Percentiles rank a stretch among this genome's conserved stretches.
phyloP scores from a whole-genome alignment of 2,797 vertebrate genomes.

The Danio albolineatus region DNA sequence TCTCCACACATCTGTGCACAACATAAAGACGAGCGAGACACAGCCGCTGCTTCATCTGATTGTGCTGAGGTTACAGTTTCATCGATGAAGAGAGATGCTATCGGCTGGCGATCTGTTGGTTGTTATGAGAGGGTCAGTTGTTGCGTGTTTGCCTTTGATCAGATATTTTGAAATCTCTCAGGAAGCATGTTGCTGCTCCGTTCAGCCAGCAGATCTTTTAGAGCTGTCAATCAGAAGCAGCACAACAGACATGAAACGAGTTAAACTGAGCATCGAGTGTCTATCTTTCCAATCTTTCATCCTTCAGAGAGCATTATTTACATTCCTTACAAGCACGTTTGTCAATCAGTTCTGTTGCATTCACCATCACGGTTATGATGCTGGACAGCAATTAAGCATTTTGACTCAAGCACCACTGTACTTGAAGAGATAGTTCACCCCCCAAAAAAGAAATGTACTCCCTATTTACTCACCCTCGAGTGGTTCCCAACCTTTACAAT shows the following conservation, averaged over 20 bases:
- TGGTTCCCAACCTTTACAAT: no score
- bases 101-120: conserved; percentile 32
- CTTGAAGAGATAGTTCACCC: no score
- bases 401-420: no score
- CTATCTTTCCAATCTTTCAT: conserved; percentile 56
- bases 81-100: conserved; percentile 64
- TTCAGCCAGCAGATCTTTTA: conserved; percentile 62
- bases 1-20: conserved; percentile 70
- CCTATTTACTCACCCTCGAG: no score
- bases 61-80: conserved; percentile 67
- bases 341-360: neutral
- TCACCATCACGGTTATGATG: neutral
- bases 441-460: no score
- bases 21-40: neutral
- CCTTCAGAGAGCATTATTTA: conserved; percentile 59
- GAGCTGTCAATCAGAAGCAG: conserved; percentile 65
- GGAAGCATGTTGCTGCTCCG: conserved; percentile 61
- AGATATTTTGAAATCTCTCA: conserved; percentile 64
- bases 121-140: conserved; percentile 34
- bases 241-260: conserved; percentile 53
- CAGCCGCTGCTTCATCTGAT: conserved; percentile 63
- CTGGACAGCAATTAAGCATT: no score
- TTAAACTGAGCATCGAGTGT: conserved; percentile 64
- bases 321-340: conserved; percentile 48
- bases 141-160: conserved; percentile 57